Base-by-base conservation (phyloP, 2,888 invertebrate genomes). In the Melinaea marsaeus region DNA sequence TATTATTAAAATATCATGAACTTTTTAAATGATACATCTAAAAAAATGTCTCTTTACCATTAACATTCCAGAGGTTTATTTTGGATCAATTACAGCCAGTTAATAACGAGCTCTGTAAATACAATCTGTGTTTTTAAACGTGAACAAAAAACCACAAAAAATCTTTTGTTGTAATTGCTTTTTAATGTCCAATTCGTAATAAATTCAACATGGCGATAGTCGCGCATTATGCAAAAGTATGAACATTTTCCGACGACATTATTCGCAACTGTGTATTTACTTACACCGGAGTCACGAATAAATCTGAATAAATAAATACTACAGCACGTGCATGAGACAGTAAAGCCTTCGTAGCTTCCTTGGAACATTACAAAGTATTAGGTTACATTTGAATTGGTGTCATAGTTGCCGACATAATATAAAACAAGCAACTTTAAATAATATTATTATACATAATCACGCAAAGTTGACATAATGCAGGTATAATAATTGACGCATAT, bases 261-360 rank as follows among this genome's bases (percentile, higher is more conserved):
- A 83, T 76, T 77, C 70, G 77, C 81, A 81, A 80, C 83, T 82
- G 83, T 76, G 80, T 79, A 77, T 77, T 74, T 76, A 72, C 67
- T 71, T 68, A 65, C 69, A 63, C 63, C 63, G 63, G 66, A 64
- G 65, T 77, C 74, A 73, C 71, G 79, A 77, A 78, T 75, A 80
- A 81, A 79, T 82, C 78, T 84, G 79, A 85, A 85, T 85, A 85
- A 83, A 85, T 85, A 85, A 84, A 85, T 84, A 84, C 76, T 75
- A 70, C 71, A 79, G 77, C 83, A 86, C 83, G 80, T 85, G 85
- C 79, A 79, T 74, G 68, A 72, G 79, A 77, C 83, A 81, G 74
- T 77, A 79, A 80, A 83, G 80, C 79, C 74, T 80, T 78, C 83
- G 84, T 83, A 81, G 78, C 75, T 75, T 75, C 75, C 72, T 72